Evolutionary conservation across 2,888 invertebrate genomes (phyloP).

Genomic region (Caenorhabditis sp.): DNA sequence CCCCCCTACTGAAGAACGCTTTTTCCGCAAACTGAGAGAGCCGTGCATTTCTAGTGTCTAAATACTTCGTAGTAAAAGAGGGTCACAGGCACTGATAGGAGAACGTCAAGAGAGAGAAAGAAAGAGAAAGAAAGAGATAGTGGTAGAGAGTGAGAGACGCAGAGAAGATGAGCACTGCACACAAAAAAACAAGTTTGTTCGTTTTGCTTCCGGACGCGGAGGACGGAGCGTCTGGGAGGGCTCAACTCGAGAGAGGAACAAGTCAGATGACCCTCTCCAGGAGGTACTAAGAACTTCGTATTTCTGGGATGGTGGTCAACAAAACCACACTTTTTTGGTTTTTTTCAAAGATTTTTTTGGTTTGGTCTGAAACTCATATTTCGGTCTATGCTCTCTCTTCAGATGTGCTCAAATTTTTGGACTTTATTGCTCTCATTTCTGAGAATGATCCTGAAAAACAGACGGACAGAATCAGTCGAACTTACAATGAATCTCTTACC

Average conservation of each 20-base stretch:
- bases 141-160: constrained; percentile 19
- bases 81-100: constrained; percentile 39
- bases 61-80: constrained; percentile 43
- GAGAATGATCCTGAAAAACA: too few species aligned
- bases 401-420: too few species aligned
- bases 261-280: constrained; percentile 42
- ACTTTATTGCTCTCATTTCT: too few species aligned
- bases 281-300: constrained; percentile 13
- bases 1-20: constrained; percentile 25
- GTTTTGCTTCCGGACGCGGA: constrained; percentile 29
- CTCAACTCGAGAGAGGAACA: constrained; percentile 12
- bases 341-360: background rate
- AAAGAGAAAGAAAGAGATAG: constrained; percentile 24
- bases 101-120: background rate
- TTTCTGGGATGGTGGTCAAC: background rate
- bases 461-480: too few species aligned
- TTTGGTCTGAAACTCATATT: background rate
- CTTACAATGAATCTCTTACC: too few species aligned
- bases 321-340: constrained; percentile 3
- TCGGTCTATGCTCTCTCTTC: too few species aligned
- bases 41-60: constrained; percentile 9
- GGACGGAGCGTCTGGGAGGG: constrained; percentile 13
- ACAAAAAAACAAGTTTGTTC: constrained; percentile 52
- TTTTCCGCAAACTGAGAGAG: background rate
- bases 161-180: constrained; percentile 28